Percentiles rank a stretch among this genome's conserved stretches.
Evolutionary conservation across 2,888 invertebrate species (phyloP).

Genomic region (Synanthedon andrenaeformis): DNA sequence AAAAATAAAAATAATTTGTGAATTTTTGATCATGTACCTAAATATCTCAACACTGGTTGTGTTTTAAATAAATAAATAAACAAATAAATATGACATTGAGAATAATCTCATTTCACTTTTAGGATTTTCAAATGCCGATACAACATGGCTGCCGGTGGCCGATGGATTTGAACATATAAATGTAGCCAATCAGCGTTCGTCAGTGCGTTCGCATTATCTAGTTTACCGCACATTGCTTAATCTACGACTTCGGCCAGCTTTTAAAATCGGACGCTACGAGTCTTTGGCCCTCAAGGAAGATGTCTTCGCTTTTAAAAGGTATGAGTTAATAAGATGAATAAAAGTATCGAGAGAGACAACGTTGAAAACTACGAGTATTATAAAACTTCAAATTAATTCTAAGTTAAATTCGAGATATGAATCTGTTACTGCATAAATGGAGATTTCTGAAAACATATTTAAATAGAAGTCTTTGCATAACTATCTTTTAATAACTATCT

Average conservation of each 20-base stretch:
- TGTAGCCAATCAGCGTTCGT: constrained; percentile 61
- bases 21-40: too few species aligned
- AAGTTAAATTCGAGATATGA: too few species aligned
- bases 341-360: neutral
- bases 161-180: constrained; percentile 70
- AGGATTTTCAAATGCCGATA: constrained; percentile 70
- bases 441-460: too few species aligned
- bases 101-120: neutral
- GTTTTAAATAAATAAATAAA: too few species aligned
- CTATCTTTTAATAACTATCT: too few species aligned
- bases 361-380: too few species aligned
- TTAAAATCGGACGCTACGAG: constrained; percentile 62
- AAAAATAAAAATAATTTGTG: too few species aligned
- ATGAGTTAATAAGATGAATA: neutral
- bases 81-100: too few species aligned
- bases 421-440: too few species aligned
- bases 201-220: constrained; percentile 66
- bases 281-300: constrained; percentile 60
- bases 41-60: too few species aligned
- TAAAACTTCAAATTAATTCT: too few species aligned
- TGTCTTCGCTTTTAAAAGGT: constrained; percentile 71
- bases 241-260: constrained; percentile 65
- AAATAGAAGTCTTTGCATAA: too few species aligned
- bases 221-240: constrained; percentile 59
- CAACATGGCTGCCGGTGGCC: constrained; percentile 77